Evolutionary conservation across 2,113 vertebrate species (phyloP).

Genomic region (Aramus guarauna): DNA sequence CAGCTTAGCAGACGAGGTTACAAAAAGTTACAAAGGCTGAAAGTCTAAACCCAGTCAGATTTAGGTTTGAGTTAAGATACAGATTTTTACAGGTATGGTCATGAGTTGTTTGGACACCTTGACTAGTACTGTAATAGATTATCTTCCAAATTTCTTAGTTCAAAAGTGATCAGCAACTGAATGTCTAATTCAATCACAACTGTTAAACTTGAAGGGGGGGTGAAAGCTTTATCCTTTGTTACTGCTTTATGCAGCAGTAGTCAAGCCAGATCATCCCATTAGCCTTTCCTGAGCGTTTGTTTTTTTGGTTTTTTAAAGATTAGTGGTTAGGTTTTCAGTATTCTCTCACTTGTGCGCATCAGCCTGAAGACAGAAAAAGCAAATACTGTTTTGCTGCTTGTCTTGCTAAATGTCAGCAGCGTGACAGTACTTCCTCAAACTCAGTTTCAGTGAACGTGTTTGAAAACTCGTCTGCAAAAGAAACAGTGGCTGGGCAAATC

Average conservation of each 20-base stretch:
- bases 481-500: background rate
- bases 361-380: background rate
- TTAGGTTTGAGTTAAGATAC: background rate
- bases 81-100: background rate
- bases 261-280: background rate
- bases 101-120: background rate
- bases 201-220: background rate
- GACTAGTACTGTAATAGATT: background rate
- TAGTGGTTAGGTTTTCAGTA: background rate
- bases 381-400: background rate
- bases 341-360: background rate
- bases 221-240: background rate
- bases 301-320: background rate
- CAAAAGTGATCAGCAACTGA: no score
- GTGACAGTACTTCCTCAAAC: background rate
- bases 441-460: background rate
- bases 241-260: background rate
- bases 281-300: background rate
- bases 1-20: background rate
- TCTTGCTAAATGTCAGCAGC: background rate
- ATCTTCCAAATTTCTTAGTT: no score
- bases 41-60: background rate
- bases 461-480: background rate
- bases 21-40: background rate
- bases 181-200: background rate